A percentile compares a stretch with the other conserved stretches of the same genome.
Conservation (phyloP, 1,140 invertebrate genomes). For the Callitettix versicolor region DNA sequence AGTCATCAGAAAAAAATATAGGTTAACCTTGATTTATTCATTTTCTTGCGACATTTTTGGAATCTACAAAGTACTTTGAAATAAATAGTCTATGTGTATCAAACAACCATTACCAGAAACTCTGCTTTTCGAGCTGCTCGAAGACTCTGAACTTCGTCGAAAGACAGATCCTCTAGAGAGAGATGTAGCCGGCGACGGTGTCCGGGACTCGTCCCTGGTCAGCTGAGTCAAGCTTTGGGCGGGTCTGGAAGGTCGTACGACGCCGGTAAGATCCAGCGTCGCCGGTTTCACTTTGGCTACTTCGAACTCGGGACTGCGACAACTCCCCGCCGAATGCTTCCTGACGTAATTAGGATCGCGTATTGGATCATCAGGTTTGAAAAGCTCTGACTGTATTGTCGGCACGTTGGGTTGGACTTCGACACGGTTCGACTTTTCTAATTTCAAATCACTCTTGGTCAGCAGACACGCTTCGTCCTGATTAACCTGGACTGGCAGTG, state of each 20-base stretch:
- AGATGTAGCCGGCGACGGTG: constrained; percentile 23
- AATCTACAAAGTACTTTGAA: too few relatives aligned
- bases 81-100: too few relatives aligned
- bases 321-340: constrained; percentile 1
- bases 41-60: too few relatives aligned
- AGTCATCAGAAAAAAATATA: too few relatives aligned
- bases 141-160: constrained; percentile 25
- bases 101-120: too few relatives aligned
- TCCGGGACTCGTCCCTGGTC: constrained; percentile 20
- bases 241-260: neutral
- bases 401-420: neutral
- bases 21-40: too few relatives aligned
- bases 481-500: neutral
- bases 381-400: neutral
- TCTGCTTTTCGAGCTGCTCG: constrained; percentile 20
- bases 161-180: constrained; percentile 21
- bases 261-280: constrained; percentile 10
- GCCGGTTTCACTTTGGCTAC: constrained; percentile 1
- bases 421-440: neutral
- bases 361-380: constrained; percentile 1
- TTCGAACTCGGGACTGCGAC: constrained; percentile 5
- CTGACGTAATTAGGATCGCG: neutral
- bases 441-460: constrained; percentile 5
- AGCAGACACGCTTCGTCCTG: neutral
- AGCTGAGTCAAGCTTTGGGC: neutral